phyloP scores from a whole-genome alignment of 2,113 vertebrate species.

The Todiramphus chloris region DNA sequence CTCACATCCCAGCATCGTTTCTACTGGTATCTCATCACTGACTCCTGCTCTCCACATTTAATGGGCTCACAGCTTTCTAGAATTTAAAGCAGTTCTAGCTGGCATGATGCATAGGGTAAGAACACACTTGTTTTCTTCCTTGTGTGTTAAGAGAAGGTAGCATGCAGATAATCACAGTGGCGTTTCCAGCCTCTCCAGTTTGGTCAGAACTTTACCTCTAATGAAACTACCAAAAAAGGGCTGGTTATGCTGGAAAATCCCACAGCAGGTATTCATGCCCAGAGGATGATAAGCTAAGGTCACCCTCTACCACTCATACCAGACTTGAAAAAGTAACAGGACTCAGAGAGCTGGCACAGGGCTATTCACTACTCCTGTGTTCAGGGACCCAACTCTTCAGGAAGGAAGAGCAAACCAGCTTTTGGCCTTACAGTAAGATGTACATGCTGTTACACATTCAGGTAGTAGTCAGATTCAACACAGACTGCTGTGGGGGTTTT shows the following conservation, averaged over 20 bases:
- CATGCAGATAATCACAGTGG: not conserved
- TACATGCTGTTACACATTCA: not conserved
- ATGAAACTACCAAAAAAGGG: not conserved
- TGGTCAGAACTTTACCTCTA: not conserved
- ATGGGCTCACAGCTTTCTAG: not conserved
- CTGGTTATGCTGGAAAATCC: not conserved
- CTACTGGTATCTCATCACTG: not conserved
- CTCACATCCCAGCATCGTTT: not conserved
- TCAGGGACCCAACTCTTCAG: not conserved
- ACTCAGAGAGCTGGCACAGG: not conserved
- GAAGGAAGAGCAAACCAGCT: not conserved
- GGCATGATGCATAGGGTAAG: not conserved
- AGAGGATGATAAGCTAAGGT: not conserved
- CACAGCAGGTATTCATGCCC: not conserved
- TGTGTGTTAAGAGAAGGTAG: not conserved
- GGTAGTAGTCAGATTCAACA: not conserved
- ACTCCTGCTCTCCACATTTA: not conserved
- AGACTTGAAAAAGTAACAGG: not conserved
- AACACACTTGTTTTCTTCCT: not conserved
- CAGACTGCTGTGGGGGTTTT: not conserved
- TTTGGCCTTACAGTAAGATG: not conserved
- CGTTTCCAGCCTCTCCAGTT: not conserved
- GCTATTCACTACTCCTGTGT: not conserved
- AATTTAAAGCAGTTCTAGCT: not conserved
- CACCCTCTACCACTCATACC: not conserved